Conservation (phyloP, 2,888 invertebrate genomes). For the Xestobium rufovillosum region DNA sequence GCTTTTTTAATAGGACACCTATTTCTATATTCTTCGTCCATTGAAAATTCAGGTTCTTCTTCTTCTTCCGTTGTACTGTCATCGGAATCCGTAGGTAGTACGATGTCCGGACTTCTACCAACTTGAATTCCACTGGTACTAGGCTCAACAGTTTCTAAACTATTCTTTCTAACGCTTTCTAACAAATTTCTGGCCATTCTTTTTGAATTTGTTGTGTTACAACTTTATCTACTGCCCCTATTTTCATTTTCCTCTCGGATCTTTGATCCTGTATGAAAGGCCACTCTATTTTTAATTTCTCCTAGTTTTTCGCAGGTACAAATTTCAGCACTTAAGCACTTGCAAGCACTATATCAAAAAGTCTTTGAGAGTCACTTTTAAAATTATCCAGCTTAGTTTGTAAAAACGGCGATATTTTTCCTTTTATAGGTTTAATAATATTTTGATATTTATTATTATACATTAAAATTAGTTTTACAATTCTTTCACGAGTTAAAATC, state of each 20-base stretch:
- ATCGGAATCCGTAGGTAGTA: no score
- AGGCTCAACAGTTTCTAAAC: neutral
- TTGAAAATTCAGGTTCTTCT: no score
- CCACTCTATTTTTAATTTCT: conserved; percentile 8
- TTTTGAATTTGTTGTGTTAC: conserved; percentile 4
- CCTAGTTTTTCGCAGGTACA: conserved; percentile 7
- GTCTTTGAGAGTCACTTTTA: conserved; percentile 4
- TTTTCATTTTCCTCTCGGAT: conserved; percentile 12
- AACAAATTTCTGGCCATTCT: neutral
- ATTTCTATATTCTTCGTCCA: no score
- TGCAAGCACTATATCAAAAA: conserved; percentile 11
- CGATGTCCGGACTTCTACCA: neutral
- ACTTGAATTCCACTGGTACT: neutral
- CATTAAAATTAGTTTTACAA: neutral
- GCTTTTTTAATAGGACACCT: no score
- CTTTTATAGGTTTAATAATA: conserved; percentile 4
- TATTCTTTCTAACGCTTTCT: no score
- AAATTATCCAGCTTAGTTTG: conserved; percentile 1
- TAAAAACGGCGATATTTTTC: conserved; percentile 1
- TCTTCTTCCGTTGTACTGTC: no score
- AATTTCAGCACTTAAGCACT: conserved; percentile 7
- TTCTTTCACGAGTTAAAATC: no score
- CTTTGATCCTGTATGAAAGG: conserved; percentile 13
- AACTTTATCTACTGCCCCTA: conserved; percentile 7
- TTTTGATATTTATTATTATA: conserved; percentile 6